Evolutionary conservation across 2,113 vertebrate genomes (phyloP), one percentile per base, ranked within the genome.

Genomic region (Ariopsis seemanni): DNA sequence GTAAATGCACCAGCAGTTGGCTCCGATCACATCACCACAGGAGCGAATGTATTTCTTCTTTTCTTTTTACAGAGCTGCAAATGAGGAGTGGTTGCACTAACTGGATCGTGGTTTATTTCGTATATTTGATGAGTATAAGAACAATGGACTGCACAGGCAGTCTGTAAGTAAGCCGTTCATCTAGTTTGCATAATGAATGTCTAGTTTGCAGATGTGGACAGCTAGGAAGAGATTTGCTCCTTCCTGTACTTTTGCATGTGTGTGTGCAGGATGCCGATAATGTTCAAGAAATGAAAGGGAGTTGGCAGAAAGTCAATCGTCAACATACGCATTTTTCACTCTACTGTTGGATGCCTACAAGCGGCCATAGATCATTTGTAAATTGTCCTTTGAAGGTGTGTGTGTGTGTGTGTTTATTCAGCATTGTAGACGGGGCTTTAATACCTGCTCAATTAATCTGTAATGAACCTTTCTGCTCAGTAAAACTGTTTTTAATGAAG

Each of bases 121-220:
- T 34, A 22, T 84, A 87, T 72, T 52, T 50, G 8, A 25, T 50
- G 22, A 75, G 60, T 34, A 42, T 42, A 42, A 42, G 80, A 90
- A 84, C 62, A 50, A 42, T 74, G 65, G 53, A 62, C 75, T 83
- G 52, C 74, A 50, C 72, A 48, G 63, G 34, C 60, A 81, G 86
- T 63, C 83, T 62, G 87, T 57, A 87, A 90, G 86, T 88, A 89
- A 90, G 20, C 67, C 72, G 53, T 84, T 86, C 1, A 62, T 90
- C 88, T 79, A 58, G 79, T 91, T 86, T 91, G 79, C 84, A 87
- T 87, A 90, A 89, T 87, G 80, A 85, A 82, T 58, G 72, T 20
- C 27, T 63, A 86, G 63, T 58, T 82, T 87, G 80, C 75, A 67
- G 79, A 48, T 82, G 71, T 27, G 17, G 52, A 83, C 74, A 81